A percentile compares a stretch with the other conserved stretches of the same genome.
phyloP scores from a whole-genome alignment of 2,888 invertebrate species.

The Limenitis camilla region DNA sequence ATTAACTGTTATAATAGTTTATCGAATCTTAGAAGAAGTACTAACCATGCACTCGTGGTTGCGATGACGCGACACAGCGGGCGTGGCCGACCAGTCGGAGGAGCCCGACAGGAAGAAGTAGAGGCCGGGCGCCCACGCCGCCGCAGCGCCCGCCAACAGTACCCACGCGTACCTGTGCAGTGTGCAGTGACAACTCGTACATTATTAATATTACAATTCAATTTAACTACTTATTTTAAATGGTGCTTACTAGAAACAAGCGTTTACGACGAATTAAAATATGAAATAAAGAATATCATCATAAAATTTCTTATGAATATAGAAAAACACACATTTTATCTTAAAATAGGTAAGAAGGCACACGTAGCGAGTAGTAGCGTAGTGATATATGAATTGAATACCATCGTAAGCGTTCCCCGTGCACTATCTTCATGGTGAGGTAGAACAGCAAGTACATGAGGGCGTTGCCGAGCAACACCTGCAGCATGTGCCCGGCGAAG shows the following conservation, averaged over 20 bases:
- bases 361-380: no score
- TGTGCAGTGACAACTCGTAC: no score
- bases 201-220: no score
- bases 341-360: no score
- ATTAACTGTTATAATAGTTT: no score
- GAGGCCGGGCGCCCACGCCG: constrained; percentile 81
- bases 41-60: constrained; percentile 64
- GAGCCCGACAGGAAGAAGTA: constrained; percentile 62
- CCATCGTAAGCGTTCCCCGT: constrained; percentile 71
- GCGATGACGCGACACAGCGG: constrained; percentile 80
- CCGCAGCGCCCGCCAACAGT: constrained; percentile 77
- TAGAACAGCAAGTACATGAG: constrained; percentile 88
- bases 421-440: constrained; percentile 86
- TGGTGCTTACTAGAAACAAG: no score
- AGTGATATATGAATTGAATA: no score
- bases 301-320: no score
- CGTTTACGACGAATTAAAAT: no score
- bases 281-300: no score
- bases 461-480: constrained; percentile 87
- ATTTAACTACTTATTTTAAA: no score
- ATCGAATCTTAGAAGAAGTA: neutral
- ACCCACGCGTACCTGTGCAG: constrained; percentile 75
- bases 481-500: constrained; percentile 87
- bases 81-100: constrained; percentile 65
- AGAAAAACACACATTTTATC: no score